These are phyloP conservation scores for Plodia interpunctella DNA, from an alignment of 1,140 invertebrate species.

Conservation along the genomic window DNA sequence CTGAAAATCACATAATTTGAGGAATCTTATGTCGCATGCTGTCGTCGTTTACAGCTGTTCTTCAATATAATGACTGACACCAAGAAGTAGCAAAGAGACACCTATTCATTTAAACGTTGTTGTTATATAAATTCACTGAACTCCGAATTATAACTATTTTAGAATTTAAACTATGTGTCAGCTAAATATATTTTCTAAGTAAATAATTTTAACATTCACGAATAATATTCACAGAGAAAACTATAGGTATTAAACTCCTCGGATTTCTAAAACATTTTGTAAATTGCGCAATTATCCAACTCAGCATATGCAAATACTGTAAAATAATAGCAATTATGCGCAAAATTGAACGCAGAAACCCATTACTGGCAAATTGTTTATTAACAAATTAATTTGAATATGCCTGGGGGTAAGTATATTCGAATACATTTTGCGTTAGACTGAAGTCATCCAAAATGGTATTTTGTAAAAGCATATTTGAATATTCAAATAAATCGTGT, in stretches of 20 bases:
- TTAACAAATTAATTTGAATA: constrained; percentile 3
- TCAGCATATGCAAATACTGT: background rate
- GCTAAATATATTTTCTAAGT: too few species aligned
- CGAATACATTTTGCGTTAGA: background rate
- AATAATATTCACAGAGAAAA: background rate
- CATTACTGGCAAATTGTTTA: constrained; percentile 4
- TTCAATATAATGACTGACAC: too few species aligned
- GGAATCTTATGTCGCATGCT: too few species aligned
- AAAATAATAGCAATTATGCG: constrained; percentile 9
- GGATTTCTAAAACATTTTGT: too few species aligned
- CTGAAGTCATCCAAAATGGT: background rate
- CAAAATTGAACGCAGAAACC: constrained; percentile 5
- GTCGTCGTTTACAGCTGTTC: too few species aligned
- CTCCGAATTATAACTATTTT: too few species aligned
- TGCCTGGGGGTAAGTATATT: background rate
- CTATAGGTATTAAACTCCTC: background rate
- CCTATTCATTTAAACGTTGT: too few species aligned
- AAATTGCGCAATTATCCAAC: background rate
- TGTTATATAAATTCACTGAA: too few species aligned
- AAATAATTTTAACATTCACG: too few species aligned
- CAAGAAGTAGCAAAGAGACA: too few species aligned
- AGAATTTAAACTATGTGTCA: too few species aligned
- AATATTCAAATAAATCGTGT: background rate
- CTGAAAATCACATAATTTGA: too few species aligned
- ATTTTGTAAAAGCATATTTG: background rate